Evolutionary conservation across 1,140 invertebrate species (phyloP).

Genomic region (Cylas formicarius): DNA sequence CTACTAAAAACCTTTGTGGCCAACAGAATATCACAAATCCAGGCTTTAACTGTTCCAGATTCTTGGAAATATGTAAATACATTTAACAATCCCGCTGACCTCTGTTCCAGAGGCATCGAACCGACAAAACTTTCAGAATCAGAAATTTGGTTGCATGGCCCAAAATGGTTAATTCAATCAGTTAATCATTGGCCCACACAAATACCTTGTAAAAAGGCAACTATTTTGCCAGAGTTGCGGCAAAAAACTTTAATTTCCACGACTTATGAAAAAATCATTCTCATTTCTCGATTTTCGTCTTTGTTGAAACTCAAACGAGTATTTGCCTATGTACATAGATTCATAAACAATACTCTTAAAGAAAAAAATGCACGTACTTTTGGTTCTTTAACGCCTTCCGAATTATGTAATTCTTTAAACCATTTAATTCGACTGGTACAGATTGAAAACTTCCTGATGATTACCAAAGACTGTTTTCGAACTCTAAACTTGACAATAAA

Average conservation of each 20-base stretch:
- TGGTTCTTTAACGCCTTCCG: conserved; percentile 5
- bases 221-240: no score
- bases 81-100: conserved; percentile 18
- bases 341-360: conserved; percentile 12
- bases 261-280: no score
- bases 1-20: conserved; percentile 7
- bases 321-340: conserved; percentile 1
- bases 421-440: conserved; percentile 8
- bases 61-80: conserved; percentile 6
- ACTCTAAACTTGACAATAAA: conserved; percentile 5
- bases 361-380: neutral
- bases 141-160: conserved; percentile 21
- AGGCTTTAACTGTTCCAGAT: neutral
- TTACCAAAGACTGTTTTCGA: conserved; percentile 4
- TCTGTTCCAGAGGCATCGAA: conserved; percentile 5
- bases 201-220: no score
- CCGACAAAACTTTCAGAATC: conserved; percentile 3
- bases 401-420: conserved; percentile 4
- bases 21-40: conserved; percentile 11
- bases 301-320: conserved; percentile 1
- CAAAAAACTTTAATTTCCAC: no score
- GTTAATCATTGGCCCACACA: conserved; percentile 4
- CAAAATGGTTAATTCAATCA: conserved; percentile 9
- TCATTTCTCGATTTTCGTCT: no score
- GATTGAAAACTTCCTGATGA: conserved; percentile 9